Percentiles rank a stretch among this genome's conserved stretches.
phyloP scores from a whole-genome alignment of 2,888 invertebrate species.

The Ormyrus labotus region DNA sequence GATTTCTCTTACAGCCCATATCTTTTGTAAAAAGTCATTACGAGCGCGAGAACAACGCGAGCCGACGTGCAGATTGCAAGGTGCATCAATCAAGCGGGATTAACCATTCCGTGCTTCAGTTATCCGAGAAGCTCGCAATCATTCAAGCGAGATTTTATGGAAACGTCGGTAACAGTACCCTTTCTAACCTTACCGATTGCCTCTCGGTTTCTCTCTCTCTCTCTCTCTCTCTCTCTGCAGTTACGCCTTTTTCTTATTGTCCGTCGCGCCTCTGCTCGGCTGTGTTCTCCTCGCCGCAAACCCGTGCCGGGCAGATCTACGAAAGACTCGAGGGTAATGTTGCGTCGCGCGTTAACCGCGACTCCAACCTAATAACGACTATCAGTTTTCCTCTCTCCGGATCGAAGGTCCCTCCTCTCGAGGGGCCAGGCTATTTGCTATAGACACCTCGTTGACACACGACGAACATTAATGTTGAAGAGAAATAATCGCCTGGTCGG shows the following conservation, averaged over 20 bases:
- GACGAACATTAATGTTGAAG: conserved; percentile 11
- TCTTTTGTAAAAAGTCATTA: too few species aligned
- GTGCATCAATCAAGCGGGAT: too few species aligned
- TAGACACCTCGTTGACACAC: too few species aligned
- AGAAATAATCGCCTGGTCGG: not conserved
- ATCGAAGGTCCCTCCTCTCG: not conserved
- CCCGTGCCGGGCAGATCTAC: not conserved
- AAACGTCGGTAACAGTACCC: not conserved
- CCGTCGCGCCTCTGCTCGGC: not conserved
- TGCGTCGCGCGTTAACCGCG: conserved; percentile 12
- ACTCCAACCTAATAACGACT: not conserved
- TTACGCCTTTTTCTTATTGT: not conserved
- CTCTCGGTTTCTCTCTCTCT: not conserved
- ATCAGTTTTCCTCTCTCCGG: conserved; percentile 13
- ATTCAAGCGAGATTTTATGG: not conserved
- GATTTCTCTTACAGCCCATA: too few species aligned
- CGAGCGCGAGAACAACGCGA: too few species aligned
- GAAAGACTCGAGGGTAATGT: not conserved
- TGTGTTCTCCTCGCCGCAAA: conserved; percentile 6
- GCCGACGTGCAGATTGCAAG: too few species aligned
- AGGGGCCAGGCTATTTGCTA: too few species aligned
- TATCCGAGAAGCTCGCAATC: too few species aligned
- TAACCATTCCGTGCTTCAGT: too few species aligned
- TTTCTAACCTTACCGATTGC: not conserved
- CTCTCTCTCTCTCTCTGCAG: too few species aligned